Conservation (phyloP, 2,888 invertebrate species). For the Nemotelus pantherinus region DNA sequence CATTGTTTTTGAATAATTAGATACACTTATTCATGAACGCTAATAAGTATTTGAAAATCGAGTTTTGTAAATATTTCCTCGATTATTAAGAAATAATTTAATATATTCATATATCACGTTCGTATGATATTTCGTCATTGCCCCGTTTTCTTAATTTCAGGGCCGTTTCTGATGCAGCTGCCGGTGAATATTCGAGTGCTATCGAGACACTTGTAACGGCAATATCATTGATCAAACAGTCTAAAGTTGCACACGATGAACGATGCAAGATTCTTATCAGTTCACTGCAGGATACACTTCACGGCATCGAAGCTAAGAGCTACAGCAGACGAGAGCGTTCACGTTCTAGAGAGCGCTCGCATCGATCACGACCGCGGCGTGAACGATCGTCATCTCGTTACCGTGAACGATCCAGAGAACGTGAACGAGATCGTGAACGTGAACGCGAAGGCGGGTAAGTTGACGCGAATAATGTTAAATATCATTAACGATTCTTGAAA, state of each 20-base stretch:
- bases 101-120: too few species aligned
- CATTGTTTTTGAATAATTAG: too few species aligned
- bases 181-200: constrained; percentile 97
- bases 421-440: constrained; percentile 70
- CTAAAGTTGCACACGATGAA: constrained; percentile 86
- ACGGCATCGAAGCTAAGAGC: constrained; percentile 97
- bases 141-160: constrained; percentile 61
- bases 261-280: constrained; percentile 97
- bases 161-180: constrained; percentile 97
- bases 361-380: constrained; percentile 64
- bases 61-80: too few species aligned
- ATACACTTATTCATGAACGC: too few species aligned
- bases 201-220: constrained; percentile 99
- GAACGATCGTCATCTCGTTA: constrained; percentile 70
- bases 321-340: constrained; percentile 80
- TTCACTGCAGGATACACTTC: constrained; percentile 94
- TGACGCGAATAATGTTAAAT: background rate
- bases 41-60: too few species aligned
- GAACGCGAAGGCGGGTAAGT: constrained; percentile 69
- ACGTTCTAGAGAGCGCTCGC: constrained; percentile 66
- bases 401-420: constrained; percentile 77
- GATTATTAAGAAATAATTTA: too few species aligned
- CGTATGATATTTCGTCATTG: too few species aligned
- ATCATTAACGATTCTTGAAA: background rate
- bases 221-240: constrained; percentile 97